Percentiles rank a stretch among this genome's conserved stretches.
Conservation (phyloP, 2,797 vertebrate genomes). For the Amblyraja radiata region DNA sequence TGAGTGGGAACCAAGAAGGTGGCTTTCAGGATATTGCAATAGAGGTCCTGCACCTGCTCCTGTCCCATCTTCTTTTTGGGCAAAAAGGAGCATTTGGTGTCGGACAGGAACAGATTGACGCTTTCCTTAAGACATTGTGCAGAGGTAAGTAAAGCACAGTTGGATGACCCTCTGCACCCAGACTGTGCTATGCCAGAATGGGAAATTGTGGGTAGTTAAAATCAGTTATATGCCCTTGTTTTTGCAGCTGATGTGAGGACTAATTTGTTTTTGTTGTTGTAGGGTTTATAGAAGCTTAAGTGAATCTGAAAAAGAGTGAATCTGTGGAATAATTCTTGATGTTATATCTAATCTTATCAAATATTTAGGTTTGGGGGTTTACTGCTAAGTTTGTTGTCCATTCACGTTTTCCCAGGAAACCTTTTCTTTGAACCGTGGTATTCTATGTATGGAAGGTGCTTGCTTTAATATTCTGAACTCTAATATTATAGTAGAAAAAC, state of each 20-base stretch:
- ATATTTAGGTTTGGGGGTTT: neutral
- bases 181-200: neutral
- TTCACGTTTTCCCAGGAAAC: neutral
- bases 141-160: slow-evolving; percentile 69
- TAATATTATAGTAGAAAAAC: neutral
- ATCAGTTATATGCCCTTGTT: neutral
- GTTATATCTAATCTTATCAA: too few relatives aligned
- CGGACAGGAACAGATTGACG: slow-evolving; percentile 97
- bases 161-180: neutral
- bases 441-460: neutral
- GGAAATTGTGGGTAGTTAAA: neutral
- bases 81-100: slow-evolving; percentile 98
- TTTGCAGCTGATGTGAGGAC: neutral
- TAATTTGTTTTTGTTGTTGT: neutral
- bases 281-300: neutral
- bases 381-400: neutral
- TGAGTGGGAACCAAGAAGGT: slow-evolving; percentile 98
- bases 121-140: slow-evolving; percentile 97
- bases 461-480: neutral
- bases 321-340: too few relatives aligned
- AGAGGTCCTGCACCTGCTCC: slow-evolving; percentile 98
- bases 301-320: too few relatives aligned
- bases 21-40: slow-evolving; percentile 99
- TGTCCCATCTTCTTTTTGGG: slow-evolving; percentile 98
- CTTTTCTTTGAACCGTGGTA: neutral